Evolutionary conservation across 2,113 vertebrate species (phyloP).

Genomic region (Proterorhinus semilunaris): DNA sequence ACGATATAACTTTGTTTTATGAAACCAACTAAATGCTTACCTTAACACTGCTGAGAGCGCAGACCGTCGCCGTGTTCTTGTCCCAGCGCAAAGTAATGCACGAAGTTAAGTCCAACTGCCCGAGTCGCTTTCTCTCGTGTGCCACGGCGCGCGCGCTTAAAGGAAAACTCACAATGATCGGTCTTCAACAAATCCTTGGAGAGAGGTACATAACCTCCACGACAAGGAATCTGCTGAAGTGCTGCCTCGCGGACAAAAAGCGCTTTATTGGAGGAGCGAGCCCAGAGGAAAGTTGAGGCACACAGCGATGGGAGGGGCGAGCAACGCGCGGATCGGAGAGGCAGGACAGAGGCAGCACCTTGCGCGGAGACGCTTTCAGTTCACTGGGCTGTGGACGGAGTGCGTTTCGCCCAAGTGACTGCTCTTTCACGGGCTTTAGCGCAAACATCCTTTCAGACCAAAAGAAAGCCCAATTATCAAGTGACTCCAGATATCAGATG

Average conservation of each 20-base stretch:
- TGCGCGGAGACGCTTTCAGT: slow-evolving; percentile 1
- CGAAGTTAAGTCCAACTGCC: slow-evolving; percentile 44
- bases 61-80: slow-evolving; percentile 30
- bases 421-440: not conserved
- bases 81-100: slow-evolving; percentile 33
- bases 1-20: not conserved
- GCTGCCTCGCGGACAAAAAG: slow-evolving; percentile 60
- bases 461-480: not conserved
- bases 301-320: slow-evolving; percentile 57
- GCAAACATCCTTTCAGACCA: not conserved
- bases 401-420: not conserved
- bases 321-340: slow-evolving; percentile 21
- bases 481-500: not conserved
- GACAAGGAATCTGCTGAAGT: slow-evolving; percentile 67
- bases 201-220: slow-evolving; percentile 52
- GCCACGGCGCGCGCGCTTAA: not conserved
- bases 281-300: slow-evolving; percentile 42
- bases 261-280: slow-evolving; percentile 63
- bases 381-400: slow-evolving; percentile 1
- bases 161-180: slow-evolving; percentile 15
- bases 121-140: slow-evolving; percentile 22
- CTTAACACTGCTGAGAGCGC: slow-evolving; percentile 36
- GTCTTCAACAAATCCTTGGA: slow-evolving; percentile 50
- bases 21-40: slow-evolving; percentile 43
- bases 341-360: slow-evolving; percentile 27